These are phyloP conservation scores for Agrotis ipsilon DNA, from an alignment of 2,888 invertebrate genomes.

Conservation along the genomic window DNA sequence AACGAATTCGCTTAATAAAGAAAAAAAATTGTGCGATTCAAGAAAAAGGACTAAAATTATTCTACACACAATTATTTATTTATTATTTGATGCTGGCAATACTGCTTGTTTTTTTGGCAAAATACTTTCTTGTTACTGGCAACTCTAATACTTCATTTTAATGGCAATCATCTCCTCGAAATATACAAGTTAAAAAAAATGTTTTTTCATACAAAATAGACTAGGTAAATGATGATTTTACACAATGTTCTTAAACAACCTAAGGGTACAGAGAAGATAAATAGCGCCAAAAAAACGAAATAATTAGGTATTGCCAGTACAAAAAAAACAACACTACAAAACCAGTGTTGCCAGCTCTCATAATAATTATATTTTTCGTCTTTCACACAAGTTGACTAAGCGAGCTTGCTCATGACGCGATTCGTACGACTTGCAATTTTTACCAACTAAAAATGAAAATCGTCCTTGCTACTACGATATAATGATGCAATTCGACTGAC, in stretches of 20 bases:
- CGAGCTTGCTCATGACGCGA: too few species aligned
- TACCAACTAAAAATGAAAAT: too few species aligned
- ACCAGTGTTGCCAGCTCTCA: slow-evolving; percentile 52
- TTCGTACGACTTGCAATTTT: too few species aligned
- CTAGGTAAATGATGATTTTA: neutral
- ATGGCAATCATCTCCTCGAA: slow-evolving; percentile 2
- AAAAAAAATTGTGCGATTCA: slow-evolving; percentile 64
- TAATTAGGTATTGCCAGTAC: slow-evolving; percentile 39
- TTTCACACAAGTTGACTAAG: slow-evolving; percentile 53
- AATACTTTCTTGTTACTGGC: slow-evolving; percentile 49
- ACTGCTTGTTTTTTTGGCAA: slow-evolving; percentile 59
- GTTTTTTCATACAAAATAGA: neutral
- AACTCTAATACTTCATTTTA: slow-evolving; percentile 34
- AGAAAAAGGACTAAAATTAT: slow-evolving; percentile 50
- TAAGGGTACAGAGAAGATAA: neutral
- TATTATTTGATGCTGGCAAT: slow-evolving; percentile 53
- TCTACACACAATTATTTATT: slow-evolving; percentile 59
- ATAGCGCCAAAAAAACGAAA: neutral
- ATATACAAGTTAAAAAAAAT: too few species aligned
- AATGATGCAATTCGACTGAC: too few species aligned
- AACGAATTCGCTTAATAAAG: slow-evolving; percentile 50
- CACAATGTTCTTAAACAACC: neutral
- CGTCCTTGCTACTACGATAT: too few species aligned
- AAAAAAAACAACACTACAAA: slow-evolving; percentile 52
- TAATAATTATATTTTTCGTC: slow-evolving; percentile 42